These are phyloP conservation scores for Manis pentadactyla DNA, from an alignment of 2,797 vertebrate genomes.

Conservation along the genomic window DNA sequence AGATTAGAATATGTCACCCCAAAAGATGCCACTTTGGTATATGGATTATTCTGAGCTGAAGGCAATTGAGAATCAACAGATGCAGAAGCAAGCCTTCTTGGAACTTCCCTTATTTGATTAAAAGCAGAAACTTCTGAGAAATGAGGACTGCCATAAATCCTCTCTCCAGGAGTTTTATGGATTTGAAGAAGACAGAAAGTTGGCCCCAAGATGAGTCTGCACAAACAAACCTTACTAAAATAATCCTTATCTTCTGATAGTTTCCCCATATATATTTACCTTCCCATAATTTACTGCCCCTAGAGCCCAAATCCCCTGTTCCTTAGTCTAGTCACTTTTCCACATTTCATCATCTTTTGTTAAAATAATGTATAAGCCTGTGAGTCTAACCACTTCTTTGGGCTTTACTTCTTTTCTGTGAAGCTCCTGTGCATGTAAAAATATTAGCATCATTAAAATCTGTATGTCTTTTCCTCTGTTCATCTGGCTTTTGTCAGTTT, in stretches of 20 bases:
- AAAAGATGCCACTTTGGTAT: neutral
- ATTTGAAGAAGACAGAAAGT: neutral
- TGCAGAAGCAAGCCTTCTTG: neutral
- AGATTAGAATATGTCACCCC: neutral
- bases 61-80: neutral
- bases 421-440: neutral
- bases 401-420: neutral
- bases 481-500: neutral
- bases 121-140: conserved; percentile 21
- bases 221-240: neutral
- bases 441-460: neutral
- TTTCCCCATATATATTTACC: neutral
- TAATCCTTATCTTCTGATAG: neutral
- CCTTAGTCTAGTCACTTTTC: neutral
- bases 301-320: neutral
- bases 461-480: neutral
- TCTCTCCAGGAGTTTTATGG: neutral
- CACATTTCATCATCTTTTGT: neutral
- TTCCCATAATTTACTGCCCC: neutral
- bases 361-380: neutral
- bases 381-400: neutral
- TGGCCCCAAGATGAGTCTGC: neutral
- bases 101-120: neutral
- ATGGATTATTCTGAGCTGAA: neutral
- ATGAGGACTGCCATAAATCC: neutral